Evolutionary conservation across 35 echinoderm and acorn worm species (phyloP), one percentile per base, ranked within the genome.

Genomic region (Ophioderma brevispina): DNA sequence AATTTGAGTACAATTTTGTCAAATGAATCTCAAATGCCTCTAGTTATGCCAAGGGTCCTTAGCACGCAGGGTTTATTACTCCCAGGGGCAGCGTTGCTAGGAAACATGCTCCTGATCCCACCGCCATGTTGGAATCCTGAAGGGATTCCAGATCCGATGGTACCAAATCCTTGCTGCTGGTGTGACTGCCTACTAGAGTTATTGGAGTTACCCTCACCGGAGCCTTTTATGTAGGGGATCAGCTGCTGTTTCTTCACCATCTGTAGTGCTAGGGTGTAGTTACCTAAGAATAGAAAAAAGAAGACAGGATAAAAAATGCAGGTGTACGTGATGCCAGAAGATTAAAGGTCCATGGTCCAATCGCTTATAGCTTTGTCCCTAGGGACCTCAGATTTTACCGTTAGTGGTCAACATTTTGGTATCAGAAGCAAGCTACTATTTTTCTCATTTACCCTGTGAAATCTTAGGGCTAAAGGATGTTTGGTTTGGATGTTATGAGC

Each of bases 241-340:
- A 98, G 33, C 70, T 98, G 96, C 35, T 98, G 92, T 52, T 94
- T 98, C 83, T 98, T 98, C 0, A 98, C 87, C 96, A 98, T 98
- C 70, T 98, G 92, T 19, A 98, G 87, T 18, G 96, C 96, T 85
- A 94, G 33, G 33, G 81, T 78, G 37, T 91, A 82, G 40, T 92
- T 98, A 33, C 96, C 96, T 98, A 46, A 46, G 41, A 17, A 46
- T 46, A 46, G 41, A 17, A 46, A 46, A 17, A 17, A 46, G n/a
- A 78, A 59, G 41, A n/a, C n/a, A n/a, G n/a, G n/a, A n/a, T n/a
- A n/a, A n/a, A n/a, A n/a, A n/a, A n/a, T n/a, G n/a, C n/a, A n/a
- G n/a, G n/a, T n/a, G n/a, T n/a, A n/a, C n/a, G n/a, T n/a, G n/a
- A n/a, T n/a, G n/a, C n/a, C n/a, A n/a, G n/a, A n/a, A n/a, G n/a